Evolutionary conservation across 2,113 vertebrate species (phyloP).

Genomic region (Hydrolagus affinis): DNA sequence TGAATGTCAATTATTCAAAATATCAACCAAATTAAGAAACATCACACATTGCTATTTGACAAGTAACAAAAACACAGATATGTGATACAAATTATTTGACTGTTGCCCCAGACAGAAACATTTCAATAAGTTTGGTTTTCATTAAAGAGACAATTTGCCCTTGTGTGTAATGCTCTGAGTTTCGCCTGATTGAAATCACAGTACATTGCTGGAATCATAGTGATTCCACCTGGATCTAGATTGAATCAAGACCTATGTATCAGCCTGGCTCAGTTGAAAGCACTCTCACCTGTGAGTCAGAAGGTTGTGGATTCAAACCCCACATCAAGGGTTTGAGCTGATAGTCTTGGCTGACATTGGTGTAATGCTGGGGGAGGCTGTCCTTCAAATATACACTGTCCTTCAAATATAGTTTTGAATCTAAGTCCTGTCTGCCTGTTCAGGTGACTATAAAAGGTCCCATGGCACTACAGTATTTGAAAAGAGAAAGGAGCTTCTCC

Average conservation of each 20-base stretch:
- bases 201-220: too few species aligned
- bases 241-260: background rate
- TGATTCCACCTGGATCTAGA: too few species aligned
- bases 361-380: background rate
- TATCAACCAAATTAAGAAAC: constrained; percentile 29
- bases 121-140: constrained; percentile 10
- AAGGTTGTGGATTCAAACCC: background rate
- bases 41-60: constrained; percentile 2
- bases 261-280: background rate
- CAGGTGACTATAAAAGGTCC: too few species aligned
- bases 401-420: too few species aligned
- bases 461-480: too few species aligned
- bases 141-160: background rate
- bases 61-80: constrained; percentile 29
- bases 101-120: constrained; percentile 19
- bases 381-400: too few species aligned
- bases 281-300: background rate
- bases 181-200: background rate
- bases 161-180: background rate
- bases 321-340: background rate
- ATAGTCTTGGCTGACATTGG: background rate
- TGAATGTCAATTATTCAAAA: constrained; percentile 27
- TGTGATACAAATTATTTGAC: constrained; percentile 2
- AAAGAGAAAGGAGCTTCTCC: too few species aligned
- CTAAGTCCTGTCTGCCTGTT: too few species aligned